Evolutionary conservation across 23 tunicate genomes (phyloP), one percentile per base, ranked within the genome.

Genomic region (Styela clava): DNA sequence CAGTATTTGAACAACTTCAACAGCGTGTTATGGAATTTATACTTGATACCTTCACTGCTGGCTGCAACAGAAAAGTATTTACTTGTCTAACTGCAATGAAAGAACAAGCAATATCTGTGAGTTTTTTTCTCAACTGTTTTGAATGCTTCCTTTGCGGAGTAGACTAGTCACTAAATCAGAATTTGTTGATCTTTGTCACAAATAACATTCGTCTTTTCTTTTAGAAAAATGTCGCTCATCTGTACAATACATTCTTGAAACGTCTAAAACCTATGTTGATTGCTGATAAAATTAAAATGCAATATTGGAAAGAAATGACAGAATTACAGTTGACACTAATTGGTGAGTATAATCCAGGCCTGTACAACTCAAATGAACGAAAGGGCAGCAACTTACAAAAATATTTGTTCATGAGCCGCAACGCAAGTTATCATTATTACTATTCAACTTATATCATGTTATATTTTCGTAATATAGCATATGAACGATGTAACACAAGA

Each of bases 1-100:
- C 61, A 74, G 63, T 78, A 32, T 84, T 89, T 74, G 44, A 73
- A 64, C 84, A 84, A 34, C 29, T 89, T 63, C 88, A 79, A 20
- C 62, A 84, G 28, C 61, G 79, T 29, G 79, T 89, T 33, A 33
- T 52, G 1, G 88, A 78, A n/a, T 79, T 84, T 30, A 24, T 77
- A 26, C 18, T 25, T 36, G 94, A 89, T 29, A 79, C 88, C 19
- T 89, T 89, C 65, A 81, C 82, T 19, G 23, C 44, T 0, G 69
- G 76, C 32, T 29, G 79, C 2, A 18, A 61, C 44, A 63, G 74
- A 33, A 89, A 89, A 74, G 87, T 89, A 2, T 62, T 89, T 3
- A 27, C 69, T 1, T 68, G 85, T 35, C 67, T 89, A 26, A 79
- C 72, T 26, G 73, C 69, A 24, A 27, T 89, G 34, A 73, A 70